phyloP scores from a whole-genome alignment of 1,140 invertebrate genomes.

The Drosophila sproati region DNA sequence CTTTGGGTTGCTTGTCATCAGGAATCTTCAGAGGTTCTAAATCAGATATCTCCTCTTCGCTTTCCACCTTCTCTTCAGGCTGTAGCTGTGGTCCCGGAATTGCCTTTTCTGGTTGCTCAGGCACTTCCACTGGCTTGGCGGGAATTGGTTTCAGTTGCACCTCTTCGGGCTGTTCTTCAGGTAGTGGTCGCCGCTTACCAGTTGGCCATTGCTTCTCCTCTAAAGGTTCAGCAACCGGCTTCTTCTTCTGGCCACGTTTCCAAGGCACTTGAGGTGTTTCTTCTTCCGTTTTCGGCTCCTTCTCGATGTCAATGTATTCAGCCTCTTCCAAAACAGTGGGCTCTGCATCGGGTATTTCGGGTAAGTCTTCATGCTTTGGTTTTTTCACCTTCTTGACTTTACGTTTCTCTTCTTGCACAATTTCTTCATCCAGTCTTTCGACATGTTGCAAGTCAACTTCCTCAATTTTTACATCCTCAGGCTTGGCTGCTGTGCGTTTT shows the following conservation, averaged over 20 bases:
- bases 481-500: slow-evolving; percentile 68
- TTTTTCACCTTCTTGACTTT: slow-evolving; percentile 76
- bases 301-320: slow-evolving; percentile 83
- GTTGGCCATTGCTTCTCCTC: slow-evolving; percentile 85
- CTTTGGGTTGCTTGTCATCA: slow-evolving; percentile 59
- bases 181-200: slow-evolving; percentile 80
- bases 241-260: slow-evolving; percentile 80
- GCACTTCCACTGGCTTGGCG: slow-evolving; percentile 70
- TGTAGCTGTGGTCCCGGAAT: slow-evolving; percentile 73
- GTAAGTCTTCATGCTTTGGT: slow-evolving; percentile 70
- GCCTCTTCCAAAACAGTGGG: slow-evolving; percentile 71
- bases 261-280: slow-evolving; percentile 77
- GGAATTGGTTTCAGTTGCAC: slow-evolving; percentile 85
- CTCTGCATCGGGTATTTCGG: slow-evolving; percentile 73
- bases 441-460: slow-evolving; percentile 85
- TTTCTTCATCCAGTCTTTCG: slow-evolving; percentile 78
- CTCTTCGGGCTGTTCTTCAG: slow-evolving; percentile 85
- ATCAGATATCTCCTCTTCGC: slow-evolving; percentile 65
- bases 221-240: slow-evolving; percentile 79
- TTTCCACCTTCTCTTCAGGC: slow-evolving; percentile 65
- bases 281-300: slow-evolving; percentile 76
- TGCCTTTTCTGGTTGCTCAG: slow-evolving; percentile 65
- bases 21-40: slow-evolving; percentile 68
- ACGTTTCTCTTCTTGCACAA: slow-evolving; percentile 72
- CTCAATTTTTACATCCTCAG: slow-evolving; percentile 83